Base-by-base conservation (phyloP, 1,140 invertebrate species). In the Drosophila parabipectinata region DNA sequence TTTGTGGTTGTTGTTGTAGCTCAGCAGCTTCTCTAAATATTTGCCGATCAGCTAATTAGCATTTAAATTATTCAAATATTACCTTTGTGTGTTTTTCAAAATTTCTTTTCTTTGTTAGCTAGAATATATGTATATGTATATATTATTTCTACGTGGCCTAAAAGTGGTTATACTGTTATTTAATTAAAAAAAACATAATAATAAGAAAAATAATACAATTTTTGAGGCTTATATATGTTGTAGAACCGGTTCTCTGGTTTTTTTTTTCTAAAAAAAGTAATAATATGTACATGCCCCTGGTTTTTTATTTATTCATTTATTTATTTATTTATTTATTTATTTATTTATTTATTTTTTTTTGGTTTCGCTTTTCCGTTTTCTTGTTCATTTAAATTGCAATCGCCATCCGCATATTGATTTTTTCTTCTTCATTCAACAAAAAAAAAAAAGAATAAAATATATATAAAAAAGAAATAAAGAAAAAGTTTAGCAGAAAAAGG, bases 11-110 rank as follows among this genome's bases (percentile, higher is more conserved):
- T 21, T 21, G 21, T 21, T 21, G 21, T 21, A 21, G 34, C 9
- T 18, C 48, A 52, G 21, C 64, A 47, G 10, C 64, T 66, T 54
- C 60, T 48, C 18, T 26, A 26, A 26, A 14, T 15, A 44, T 62
- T 15, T 12, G 4, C 45, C 48, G 32, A 52, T 45, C 26, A 21
- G 69, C 64, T 77, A 82, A 87, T 87, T 85, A 85, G 73, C 81
- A 77, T 85, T 81, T 63, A 66, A 85, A 87, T 85, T 85, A 87
- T 87, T 77, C 82, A 81, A 87, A 85, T 75, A 81, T 77, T 56
- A 85, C 6, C 58, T 85, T 57, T 45, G 41, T 45, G 41, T 44
- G 44, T 18, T 18, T 47, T 26, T 21, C 1, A 21, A 41, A 83
- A 79, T 83, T 76, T 83, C 61, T 72, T 63, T 79, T 64, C 62